phyloP scores from a whole-genome alignment of 2,797 vertebrate species.

The Semaprochilodus insignis region DNA sequence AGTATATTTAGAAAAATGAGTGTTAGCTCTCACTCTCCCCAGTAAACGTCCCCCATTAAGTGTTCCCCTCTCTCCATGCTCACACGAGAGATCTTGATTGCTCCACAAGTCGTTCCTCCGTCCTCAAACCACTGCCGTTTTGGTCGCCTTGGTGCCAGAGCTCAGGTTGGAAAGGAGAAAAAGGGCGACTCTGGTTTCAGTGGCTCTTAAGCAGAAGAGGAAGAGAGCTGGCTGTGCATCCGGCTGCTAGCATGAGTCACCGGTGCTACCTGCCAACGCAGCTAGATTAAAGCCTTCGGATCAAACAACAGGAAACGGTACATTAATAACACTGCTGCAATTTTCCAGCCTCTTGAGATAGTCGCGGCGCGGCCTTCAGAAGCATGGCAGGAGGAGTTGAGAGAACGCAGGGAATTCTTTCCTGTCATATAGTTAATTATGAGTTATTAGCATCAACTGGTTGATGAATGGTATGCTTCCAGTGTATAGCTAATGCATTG shows the following conservation, averaged over 20 bases:
- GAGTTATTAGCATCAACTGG: constrained; percentile 5
- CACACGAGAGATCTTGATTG: background rate
- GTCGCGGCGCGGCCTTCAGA: constrained; percentile 52
- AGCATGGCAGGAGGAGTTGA: constrained; percentile 37
- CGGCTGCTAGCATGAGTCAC: constrained; percentile 55
- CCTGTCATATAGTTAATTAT: constrained; percentile 1
- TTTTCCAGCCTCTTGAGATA: constrained; percentile 39
- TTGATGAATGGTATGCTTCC: background rate
- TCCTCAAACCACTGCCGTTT: constrained; percentile 2
- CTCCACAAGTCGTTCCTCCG: constrained; percentile 13
- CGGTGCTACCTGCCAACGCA: constrained; percentile 40
- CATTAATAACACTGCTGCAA: constrained; percentile 44
- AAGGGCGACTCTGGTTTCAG: background rate
- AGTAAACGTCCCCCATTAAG: constrained; percentile 23
- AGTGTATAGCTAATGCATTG: background rate
- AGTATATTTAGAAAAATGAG: constrained; percentile 23
- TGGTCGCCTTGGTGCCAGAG: background rate
- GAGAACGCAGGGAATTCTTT: background rate
- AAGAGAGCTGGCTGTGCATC: constrained; percentile 21
- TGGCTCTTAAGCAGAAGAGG: background rate
- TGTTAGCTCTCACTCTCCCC: constrained; percentile 6
- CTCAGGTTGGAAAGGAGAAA: background rate
- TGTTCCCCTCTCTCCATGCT: background rate
- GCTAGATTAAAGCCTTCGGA: constrained; percentile 58
- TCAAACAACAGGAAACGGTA: constrained; percentile 64